Conservation (phyloP, 2,113 vertebrate species). For the Rhadina sibilatrix region DNA sequence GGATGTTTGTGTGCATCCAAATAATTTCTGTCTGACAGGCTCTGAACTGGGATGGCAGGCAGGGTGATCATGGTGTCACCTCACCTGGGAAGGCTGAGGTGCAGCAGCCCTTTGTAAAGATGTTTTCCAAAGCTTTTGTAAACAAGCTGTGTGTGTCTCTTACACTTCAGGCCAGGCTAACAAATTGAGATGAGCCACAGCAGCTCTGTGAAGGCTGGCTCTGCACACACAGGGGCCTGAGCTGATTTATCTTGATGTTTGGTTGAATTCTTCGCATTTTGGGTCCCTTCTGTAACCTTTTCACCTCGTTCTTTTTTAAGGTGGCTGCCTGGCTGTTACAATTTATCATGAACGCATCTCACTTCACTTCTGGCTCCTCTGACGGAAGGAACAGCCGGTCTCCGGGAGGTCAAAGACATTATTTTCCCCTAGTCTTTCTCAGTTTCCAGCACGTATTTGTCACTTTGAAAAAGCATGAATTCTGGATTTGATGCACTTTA, state of each 20-base stretch:
- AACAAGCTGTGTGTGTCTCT: background rate
- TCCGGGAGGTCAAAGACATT: conserved; percentile 78
- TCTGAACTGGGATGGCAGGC: background rate
- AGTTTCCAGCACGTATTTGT: conserved; percentile 87
- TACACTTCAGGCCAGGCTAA: conserved; percentile 17
- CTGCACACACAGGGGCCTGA: conserved; percentile 16
- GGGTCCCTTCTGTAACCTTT: conserved; percentile 79
- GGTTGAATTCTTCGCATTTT: conserved; percentile 78
- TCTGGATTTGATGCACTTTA: conserved; percentile 94
- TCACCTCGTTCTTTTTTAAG: conserved; percentile 76
- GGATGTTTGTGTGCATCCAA: background rate
- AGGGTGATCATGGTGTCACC: background rate
- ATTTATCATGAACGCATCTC: conserved; percentile 80
- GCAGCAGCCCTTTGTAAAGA: background rate
- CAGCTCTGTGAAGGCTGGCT: conserved; percentile 20
- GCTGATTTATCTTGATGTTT: conserved; percentile 80
- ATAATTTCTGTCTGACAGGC: background rate
- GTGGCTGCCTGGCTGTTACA: conserved; percentile 78
- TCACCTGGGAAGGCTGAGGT: background rate
- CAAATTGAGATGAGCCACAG: conserved; percentile 46
- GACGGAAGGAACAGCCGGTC: conserved; percentile 80
- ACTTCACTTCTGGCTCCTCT: conserved; percentile 69
- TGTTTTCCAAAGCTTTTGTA: background rate
- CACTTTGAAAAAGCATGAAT: conserved; percentile 90
- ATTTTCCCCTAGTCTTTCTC: conserved; percentile 78